These are phyloP conservation scores for Microctenopoma steveboyesi DNA, from an alignment of 2,797 vertebrate species.

Conservation along the genomic window DNA sequence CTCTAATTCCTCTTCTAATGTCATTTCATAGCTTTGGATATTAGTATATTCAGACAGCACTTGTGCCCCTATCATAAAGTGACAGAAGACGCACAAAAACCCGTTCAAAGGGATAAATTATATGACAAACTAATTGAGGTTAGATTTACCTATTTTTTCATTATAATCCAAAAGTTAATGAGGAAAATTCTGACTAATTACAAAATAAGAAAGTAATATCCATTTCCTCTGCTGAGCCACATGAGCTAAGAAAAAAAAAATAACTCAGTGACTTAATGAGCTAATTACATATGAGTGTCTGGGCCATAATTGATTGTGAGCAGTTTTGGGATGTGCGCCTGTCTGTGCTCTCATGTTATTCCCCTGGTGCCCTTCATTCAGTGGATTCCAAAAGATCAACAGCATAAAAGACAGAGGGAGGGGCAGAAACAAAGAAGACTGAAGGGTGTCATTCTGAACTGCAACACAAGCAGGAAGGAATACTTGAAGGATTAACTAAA, in stretches of 20 bases:
- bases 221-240: conserved; percentile 69
- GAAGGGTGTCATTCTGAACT: conserved; percentile 39
- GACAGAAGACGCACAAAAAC: conserved; percentile 66
- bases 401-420: conserved; percentile 41
- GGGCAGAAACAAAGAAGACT: conserved; percentile 37
- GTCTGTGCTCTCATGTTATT: conserved; percentile 58
- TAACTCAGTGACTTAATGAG: conserved; percentile 79
- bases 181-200: conserved; percentile 81
- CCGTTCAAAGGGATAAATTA: conserved; percentile 68
- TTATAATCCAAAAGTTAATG: conserved; percentile 80
- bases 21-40: conserved; percentile 74
- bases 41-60: conserved; percentile 69
- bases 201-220: conserved; percentile 81
- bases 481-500: conserved; percentile 19
- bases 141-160: conserved; percentile 82
- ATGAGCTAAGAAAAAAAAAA: conserved; percentile 60
- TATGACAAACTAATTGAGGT: conserved; percentile 79
- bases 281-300: conserved; percentile 83
- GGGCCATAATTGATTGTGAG: conserved; percentile 80
- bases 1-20: conserved; percentile 76
- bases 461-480: conserved; percentile 19
- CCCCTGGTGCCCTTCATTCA: conserved; percentile 46
- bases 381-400: conserved; percentile 64
- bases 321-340: conserved; percentile 58
- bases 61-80: conserved; percentile 60